These are phyloP conservation scores for Abscondita cerata DNA, from an alignment of 2,888 invertebrate genomes.

Conservation along the genomic window DNA sequence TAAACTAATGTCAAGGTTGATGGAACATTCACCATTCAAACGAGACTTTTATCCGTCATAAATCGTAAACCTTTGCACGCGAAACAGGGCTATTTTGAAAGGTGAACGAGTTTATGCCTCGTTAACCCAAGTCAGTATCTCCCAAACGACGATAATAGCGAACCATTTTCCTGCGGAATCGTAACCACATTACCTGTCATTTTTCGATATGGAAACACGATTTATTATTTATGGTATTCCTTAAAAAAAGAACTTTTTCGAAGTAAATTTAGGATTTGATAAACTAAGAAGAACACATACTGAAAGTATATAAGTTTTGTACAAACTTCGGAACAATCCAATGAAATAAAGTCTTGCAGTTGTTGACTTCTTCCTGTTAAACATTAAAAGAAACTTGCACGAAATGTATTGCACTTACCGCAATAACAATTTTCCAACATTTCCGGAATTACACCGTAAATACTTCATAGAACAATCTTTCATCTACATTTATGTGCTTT, in stretches of 20 bases:
- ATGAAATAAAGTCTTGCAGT: conserved; percentile 34
- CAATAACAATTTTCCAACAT: too few relatives aligned
- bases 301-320: conserved; percentile 32
- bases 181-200: conserved; percentile 39
- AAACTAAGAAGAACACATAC: conserved; percentile 31
- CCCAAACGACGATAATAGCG: conserved; percentile 37
- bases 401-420: conserved; percentile 16
- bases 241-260: conserved; percentile 36
- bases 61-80: conserved; percentile 28
- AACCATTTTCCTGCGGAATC: conserved; percentile 37
- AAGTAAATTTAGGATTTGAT: conserved; percentile 36
- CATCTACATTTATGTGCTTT: too few relatives aligned
- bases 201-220: conserved; percentile 41
- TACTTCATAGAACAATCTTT: too few relatives aligned
- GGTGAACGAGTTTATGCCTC: conserved; percentile 39
- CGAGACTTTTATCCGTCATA: conserved; percentile 27
- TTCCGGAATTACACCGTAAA: too few relatives aligned
- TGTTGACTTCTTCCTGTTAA: conserved; percentile 26
- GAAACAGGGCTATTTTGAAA: conserved; percentile 32
- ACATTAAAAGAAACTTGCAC: conserved; percentile 34
- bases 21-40: conserved; percentile 24
- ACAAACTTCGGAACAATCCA: conserved; percentile 41
- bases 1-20: conserved; percentile 17
- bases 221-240: conserved; percentile 42
- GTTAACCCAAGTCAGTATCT: conserved; percentile 39